A percentile compares a stretch with the other conserved stretches of the same genome.
Conservation (phyloP, 2,113 vertebrate genomes). For the Heteronetta atricapilla region DNA sequence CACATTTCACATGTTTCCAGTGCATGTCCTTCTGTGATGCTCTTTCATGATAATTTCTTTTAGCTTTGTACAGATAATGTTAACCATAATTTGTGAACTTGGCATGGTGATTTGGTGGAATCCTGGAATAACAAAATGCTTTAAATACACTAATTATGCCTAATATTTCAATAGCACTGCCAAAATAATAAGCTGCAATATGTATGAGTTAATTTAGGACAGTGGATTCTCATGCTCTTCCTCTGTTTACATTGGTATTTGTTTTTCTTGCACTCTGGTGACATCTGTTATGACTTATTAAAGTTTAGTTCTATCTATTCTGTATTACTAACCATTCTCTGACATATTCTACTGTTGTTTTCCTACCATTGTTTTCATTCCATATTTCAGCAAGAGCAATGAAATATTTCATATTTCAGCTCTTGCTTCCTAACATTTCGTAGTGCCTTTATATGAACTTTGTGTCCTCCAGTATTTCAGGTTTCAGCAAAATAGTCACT, state of each 20-base stretch:
- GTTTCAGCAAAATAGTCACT: neutral
- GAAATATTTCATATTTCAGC: neutral
- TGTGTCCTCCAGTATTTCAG: neutral
- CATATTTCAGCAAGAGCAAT: neutral
- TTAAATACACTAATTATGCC: neutral
- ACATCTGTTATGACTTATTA: neutral
- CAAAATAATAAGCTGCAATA: neutral
- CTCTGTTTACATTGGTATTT: neutral
- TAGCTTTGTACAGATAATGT: fast-evolving
- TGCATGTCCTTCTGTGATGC: neutral
- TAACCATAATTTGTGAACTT: neutral
- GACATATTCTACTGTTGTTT: neutral
- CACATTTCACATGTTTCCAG: neutral
- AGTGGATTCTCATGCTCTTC: neutral
- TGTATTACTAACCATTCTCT: neutral
- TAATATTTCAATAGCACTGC: neutral
- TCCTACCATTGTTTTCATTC: neutral
- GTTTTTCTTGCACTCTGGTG: neutral
- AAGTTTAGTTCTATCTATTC: neutral
- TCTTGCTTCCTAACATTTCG: neutral
- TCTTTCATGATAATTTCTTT: neutral
- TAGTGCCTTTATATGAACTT: neutral
- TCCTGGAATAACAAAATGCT: neutral
- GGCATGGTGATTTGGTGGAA: neutral
- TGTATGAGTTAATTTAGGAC: neutral